These are phyloP conservation scores for Lithophane socia DNA, from an alignment of 2,888 invertebrate genomes.

Conservation along the genomic window DNA sequence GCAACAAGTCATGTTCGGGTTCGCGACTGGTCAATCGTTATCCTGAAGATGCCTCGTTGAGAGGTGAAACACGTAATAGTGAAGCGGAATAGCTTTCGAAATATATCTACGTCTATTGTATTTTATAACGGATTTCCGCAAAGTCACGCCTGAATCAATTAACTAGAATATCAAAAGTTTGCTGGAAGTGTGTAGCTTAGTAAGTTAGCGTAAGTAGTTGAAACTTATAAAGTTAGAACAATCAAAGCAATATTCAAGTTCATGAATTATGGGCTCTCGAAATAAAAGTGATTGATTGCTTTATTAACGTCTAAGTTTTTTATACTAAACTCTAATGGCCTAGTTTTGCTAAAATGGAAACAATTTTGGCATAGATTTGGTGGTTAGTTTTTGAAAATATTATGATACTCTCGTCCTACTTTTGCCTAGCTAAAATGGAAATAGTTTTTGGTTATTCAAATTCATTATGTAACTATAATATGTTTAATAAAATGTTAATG, in stretches of 20 bases:
- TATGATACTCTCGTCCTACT: neutral
- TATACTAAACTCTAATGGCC: neutral
- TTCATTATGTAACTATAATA: neutral
- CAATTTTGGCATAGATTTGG: neutral
- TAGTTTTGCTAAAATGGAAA: neutral
- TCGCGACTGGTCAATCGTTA: too few species aligned
- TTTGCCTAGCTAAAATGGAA: neutral
- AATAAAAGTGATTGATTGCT: conserved; percentile 41
- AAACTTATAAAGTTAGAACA: neutral
- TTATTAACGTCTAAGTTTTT: conserved; percentile 20
- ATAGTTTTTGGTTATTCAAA: neutral
- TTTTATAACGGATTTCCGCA: too few species aligned
- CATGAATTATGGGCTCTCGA: neutral
- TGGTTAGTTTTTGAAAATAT: neutral
- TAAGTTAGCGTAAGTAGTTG: neutral
- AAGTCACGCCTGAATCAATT: too few species aligned
- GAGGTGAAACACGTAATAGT: too few species aligned
- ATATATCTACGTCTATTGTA: too few species aligned
- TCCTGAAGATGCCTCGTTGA: too few species aligned
- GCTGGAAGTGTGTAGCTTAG: neutral
- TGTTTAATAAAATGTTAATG: neutral
- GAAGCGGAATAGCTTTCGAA: too few species aligned
- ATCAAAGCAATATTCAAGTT: conserved; percentile 2
- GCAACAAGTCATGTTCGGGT: too few species aligned
- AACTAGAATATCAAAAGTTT: neutral